Conservation (phyloP, 92 coral and sea anemone species). For the Paragorgia papillata region DNA sequence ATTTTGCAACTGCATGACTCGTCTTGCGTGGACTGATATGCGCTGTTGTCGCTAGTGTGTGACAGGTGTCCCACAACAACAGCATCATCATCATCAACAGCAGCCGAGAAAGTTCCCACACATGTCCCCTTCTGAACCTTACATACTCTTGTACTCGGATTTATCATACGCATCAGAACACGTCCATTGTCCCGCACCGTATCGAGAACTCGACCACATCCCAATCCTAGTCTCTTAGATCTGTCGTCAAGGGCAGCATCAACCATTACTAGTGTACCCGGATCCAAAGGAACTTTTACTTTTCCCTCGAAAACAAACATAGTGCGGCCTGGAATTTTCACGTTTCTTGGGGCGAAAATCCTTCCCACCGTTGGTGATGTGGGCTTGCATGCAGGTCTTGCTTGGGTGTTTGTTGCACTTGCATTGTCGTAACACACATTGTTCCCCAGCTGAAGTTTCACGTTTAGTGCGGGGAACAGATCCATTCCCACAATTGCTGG, state of each 20-base stretch:
- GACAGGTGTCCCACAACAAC: constrained; percentile 10
- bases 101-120: constrained; percentile 9
- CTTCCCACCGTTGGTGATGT: constrained; percentile 3
- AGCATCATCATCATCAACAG: neutral
- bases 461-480: constrained; percentile 2
- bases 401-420: neutral
- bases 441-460: neutral
- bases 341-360: neutral
- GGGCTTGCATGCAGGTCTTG: neutral
- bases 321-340: constrained; percentile 6
- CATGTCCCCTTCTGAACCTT: neutral
- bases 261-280: constrained; percentile 6
- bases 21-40: neutral
- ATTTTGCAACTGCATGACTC: neutral
- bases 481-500: constrained; percentile 11
- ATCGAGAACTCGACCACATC: constrained; percentile 20
- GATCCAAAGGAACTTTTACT: neutral
- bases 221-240: constrained; percentile 13
- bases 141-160: neutral
- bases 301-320: constrained; percentile 6
- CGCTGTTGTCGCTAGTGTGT: neutral
- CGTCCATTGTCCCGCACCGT: constrained; percentile 3
- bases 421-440: neutral
- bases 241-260: constrained; percentile 10
- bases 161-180: constrained; percentile 29